These are phyloP conservation scores for Clarias batrachus DNA, from an alignment of 2,113 vertebrate genomes.

Conservation along the genomic window DNA sequence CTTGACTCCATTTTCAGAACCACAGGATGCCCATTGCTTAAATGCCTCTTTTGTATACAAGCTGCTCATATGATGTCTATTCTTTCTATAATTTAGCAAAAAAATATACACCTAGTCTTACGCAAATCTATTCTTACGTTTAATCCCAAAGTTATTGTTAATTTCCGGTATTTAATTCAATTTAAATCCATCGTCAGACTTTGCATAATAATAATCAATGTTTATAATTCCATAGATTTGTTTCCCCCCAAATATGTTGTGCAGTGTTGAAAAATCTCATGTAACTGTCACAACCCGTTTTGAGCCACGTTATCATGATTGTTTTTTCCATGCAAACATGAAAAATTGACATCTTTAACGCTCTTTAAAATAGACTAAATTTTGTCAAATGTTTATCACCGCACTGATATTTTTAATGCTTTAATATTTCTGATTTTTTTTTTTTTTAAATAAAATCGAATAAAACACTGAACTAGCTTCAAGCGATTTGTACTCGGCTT, in stretches of 20 bases:
- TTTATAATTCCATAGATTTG: background rate
- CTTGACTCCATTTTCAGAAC: too few species aligned
- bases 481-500: background rate
- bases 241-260: background rate
- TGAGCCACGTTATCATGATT: background rate
- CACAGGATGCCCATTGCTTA: background rate
- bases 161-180: background rate
- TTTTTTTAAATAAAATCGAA: too few species aligned
- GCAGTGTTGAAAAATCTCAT: background rate
- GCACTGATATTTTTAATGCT: background rate
- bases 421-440: background rate
- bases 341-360: background rate
- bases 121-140: background rate
- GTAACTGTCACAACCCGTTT: background rate
- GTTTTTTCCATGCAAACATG: background rate
- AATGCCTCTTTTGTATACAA: background rate
- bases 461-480: background rate
- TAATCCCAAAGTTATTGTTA: background rate
- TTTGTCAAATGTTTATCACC: background rate
- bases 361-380: background rate
- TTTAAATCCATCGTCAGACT: background rate
- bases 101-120: background rate
- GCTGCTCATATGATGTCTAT: background rate
- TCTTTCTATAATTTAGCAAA: background rate
- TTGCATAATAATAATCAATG: too few species aligned